Evolutionary conservation across 2,888 invertebrate species (phyloP).

Genomic region (Agriotes lineatus): DNA sequence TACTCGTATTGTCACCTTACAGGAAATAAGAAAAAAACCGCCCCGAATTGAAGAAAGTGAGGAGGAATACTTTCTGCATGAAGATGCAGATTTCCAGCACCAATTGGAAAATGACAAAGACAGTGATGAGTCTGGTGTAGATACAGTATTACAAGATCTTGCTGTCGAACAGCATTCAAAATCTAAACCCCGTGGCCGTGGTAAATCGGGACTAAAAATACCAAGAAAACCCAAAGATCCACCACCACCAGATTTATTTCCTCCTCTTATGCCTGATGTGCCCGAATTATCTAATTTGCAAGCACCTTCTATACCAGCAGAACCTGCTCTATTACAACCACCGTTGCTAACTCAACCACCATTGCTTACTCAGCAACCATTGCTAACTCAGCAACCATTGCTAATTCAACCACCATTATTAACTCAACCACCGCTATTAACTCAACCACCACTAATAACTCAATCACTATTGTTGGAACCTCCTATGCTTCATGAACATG

Average conservation of each 20-base stretch:
- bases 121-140: slow-evolving; percentile 38
- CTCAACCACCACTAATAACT: not conserved
- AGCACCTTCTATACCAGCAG: slow-evolving; percentile 58
- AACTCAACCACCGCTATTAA: no score
- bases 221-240: slow-evolving; percentile 48
- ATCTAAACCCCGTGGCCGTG: slow-evolving; percentile 40
- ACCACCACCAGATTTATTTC: slow-evolving; percentile 11
- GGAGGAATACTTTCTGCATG: slow-evolving; percentile 56
- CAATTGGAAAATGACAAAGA: slow-evolving; percentile 50
- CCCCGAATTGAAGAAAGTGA: slow-evolving; percentile 65
- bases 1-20: slow-evolving; percentile 21
- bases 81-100: slow-evolving; percentile 51
- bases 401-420: slow-evolving; percentile 3
- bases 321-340: not conserved
- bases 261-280: slow-evolving; percentile 23
- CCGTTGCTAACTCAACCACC: not conserved
- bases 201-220: slow-evolving; percentile 49
- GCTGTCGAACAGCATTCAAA: slow-evolving; percentile 37
- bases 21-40: slow-evolving; percentile 66
- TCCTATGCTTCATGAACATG: slow-evolving; percentile 29
- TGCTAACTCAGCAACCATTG: slow-evolving; percentile 3
- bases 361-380: slow-evolving; percentile 50
- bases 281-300: slow-evolving; percentile 50
- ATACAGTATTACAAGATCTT: slow-evolving; percentile 32
- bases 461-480: slow-evolving; percentile 16